Conservation (phyloP, 2,888 invertebrate species). For the Drosophila recens region DNA sequence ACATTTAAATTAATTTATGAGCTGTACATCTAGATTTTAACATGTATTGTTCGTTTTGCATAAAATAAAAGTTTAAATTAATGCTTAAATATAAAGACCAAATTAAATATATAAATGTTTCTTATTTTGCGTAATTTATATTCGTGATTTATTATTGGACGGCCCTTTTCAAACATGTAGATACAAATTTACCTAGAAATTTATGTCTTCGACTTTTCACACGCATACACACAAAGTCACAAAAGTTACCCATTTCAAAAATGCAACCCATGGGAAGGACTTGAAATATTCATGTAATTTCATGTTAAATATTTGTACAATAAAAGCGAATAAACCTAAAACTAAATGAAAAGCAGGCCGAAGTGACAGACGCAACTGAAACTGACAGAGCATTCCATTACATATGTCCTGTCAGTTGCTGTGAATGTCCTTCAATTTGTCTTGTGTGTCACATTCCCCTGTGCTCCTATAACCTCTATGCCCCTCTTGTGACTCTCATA, state of each 20-base stretch:
- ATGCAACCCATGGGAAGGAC: conserved; percentile 33
- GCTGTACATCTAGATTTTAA: too few species aligned
- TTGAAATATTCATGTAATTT: conserved; percentile 73
- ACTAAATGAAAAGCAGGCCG: conserved; percentile 36
- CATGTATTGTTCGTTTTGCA: not conserved
- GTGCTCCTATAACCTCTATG: not conserved
- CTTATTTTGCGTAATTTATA: conserved; percentile 19
- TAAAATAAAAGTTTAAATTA: not conserved
- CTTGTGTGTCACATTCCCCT: conserved; percentile 34
- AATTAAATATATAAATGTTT: conserved; percentile 2
- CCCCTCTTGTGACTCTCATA: not conserved
- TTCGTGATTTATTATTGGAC: conserved; percentile 43
- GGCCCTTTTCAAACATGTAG: conserved; percentile 5
- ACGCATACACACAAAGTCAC: not conserved
- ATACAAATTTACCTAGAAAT: conserved; percentile 41
- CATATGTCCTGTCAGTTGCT: conserved; percentile 53
- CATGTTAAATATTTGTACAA: conserved; percentile 66
- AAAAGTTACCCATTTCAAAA: conserved; percentile 32
- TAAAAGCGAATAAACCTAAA: conserved; percentile 36
- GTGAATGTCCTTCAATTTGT: conserved; percentile 64
- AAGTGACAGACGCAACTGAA: conserved; percentile 30
- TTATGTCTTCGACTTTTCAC: conserved; percentile 25
- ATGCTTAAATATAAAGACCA: not conserved
- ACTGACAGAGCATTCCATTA: conserved; percentile 45
- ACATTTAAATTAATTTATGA: too few species aligned